Conservation (phyloP, 2,113 vertebrate species). For the Caretta caretta region DNA sequence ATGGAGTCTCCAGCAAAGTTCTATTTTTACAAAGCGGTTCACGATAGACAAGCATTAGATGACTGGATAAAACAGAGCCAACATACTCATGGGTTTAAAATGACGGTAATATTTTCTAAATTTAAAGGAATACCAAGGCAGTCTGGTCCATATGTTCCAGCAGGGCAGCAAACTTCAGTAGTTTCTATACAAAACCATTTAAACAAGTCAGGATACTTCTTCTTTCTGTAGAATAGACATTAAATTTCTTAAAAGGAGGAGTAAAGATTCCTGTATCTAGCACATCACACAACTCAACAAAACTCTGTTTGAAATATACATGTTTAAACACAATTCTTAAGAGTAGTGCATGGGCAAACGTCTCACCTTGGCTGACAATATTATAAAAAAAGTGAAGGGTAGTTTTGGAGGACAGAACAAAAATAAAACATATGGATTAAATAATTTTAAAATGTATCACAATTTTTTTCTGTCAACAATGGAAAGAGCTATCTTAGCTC, state of each 20-base stretch:
- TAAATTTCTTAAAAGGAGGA: not conserved
- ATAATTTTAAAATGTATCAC: not conserved
- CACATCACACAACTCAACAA: not conserved
- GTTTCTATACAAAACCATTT: constrained; percentile 95
- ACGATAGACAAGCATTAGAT: not conserved
- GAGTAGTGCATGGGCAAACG: not conserved
- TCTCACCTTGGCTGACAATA: not conserved
- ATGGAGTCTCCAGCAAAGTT: not conserved
- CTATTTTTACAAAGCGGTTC: not conserved
- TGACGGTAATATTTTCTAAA: not conserved
- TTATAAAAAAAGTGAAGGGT: not conserved
- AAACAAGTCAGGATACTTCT: constrained; percentile 88
- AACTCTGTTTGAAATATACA: not conserved
- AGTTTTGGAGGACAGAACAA: not conserved
- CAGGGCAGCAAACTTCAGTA: constrained; percentile 88
- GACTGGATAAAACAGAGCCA: fast-evolving
- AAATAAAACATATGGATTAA: not conserved
- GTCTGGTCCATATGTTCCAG: constrained; percentile 90
- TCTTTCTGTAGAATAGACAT: constrained; percentile 81
- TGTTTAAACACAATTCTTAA: not conserved
- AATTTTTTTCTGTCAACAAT: not conserved
- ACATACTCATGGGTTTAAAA: not conserved
- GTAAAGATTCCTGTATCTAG: not conserved
- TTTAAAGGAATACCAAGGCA: constrained; percentile 84
- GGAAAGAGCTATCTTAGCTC: not conserved